Base-by-base conservation (phyloP, 2,113 vertebrate species). In the Chaenogobius annularis region DNA sequence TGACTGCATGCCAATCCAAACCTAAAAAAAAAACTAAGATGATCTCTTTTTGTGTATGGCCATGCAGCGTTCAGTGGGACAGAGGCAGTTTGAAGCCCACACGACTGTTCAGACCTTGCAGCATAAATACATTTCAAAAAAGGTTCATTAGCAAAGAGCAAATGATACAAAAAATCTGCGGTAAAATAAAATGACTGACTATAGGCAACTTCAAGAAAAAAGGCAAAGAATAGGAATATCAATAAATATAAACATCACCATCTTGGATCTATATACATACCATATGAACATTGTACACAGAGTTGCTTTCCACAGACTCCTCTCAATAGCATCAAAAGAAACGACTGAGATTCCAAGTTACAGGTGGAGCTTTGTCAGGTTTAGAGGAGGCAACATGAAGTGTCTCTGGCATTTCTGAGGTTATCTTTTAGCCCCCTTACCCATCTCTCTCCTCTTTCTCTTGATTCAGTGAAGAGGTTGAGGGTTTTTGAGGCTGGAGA, bases 251-350 rank as follows among this genome's bases (percentile, higher is more conserved):
- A 89, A 92, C 90, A 92, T 89, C 85, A 87, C 90, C 79, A 87
- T 90, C 83, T 90, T 88, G 86, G 86, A 91, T 91, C 90, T 90
- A 93, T 86, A 93, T 91, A 92, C 90, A 90, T 88, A 93, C 90
- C 37, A 92, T 90, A 92, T 90, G 90, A 89, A 94, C 87, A 94
- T 87, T 92, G 88, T 92, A 93, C 91, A 92, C 87, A 65, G 64
- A 71, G 70, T 69, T 66, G 83, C 48, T 84, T 85, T 61, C 68
- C 71, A 81, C 43, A 72, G 77, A 75, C 74, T 85, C 85, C 71
- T 82, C 75, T 74, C 71, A 73, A 80, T 82, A 84, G 81, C 87
- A 90, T 79, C 35, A 82, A 89, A 83, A 85, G 89, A 88, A 90
- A 87, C 83, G 89, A 88, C 88, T 90, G 79, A 90, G 88, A 87